Conservation (phyloP, 2,797 vertebrate species). For the Gobio occitaniae region DNA sequence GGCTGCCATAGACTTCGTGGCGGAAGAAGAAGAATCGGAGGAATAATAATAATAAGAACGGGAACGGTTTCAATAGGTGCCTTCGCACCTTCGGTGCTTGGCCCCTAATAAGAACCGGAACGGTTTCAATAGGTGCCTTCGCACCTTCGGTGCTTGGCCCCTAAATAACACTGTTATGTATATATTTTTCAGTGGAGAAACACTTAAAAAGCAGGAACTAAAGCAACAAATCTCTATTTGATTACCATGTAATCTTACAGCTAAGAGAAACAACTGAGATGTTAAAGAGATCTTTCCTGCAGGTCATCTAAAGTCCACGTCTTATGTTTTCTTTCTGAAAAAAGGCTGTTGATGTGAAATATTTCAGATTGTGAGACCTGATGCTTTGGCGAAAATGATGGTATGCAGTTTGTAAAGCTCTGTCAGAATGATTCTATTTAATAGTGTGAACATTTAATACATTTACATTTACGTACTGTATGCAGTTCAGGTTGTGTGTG, state of each 20-base stretch:
- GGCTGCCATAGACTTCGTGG: no score
- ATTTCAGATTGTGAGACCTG: not conserved
- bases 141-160: no score
- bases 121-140: no score
- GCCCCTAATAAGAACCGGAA: no score
- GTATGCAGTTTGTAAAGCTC: constrained; percentile 25
- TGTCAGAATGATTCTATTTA: constrained; percentile 22
- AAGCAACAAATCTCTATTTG: not conserved
- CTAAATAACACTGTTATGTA: not conserved
- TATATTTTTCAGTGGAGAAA: not conserved
- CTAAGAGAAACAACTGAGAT: not conserved
- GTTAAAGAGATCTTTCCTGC: not conserved
- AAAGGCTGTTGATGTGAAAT: not conserved
- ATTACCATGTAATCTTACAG: not conserved
- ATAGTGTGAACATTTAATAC: not conserved
- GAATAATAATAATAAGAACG: no score
- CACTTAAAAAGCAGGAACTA: not conserved
- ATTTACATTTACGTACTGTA: not conserved
- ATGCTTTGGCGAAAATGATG: not conserved
- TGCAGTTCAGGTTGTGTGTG: not conserved
- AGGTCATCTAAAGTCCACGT: not conserved
- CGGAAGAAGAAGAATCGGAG: no score
- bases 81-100: no score
- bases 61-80: no score
- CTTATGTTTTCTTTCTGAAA: not conserved